phyloP scores from a whole-genome alignment of 53 echinoderm and acorn worm genomes.

The Crossaster papposus region DNA sequence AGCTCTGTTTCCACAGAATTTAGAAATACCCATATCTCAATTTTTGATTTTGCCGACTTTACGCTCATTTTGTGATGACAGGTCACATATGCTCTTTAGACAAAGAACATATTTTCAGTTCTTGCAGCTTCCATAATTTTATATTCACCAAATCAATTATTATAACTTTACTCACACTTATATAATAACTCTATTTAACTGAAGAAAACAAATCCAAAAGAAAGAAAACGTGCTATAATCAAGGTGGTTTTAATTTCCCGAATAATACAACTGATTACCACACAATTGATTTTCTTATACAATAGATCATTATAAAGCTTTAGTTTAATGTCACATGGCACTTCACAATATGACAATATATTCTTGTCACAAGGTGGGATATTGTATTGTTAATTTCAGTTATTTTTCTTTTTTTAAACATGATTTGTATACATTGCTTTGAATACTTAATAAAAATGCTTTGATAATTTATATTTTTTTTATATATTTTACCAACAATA shows the following conservation, averaged over 20 bases:
- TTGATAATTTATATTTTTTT: not conserved
- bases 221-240: not conserved
- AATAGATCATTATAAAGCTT: not conserved
- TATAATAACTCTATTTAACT: not conserved
- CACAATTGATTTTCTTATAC: not conserved
- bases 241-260: constrained; percentile 15
- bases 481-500: not conserved
- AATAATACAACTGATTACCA: not conserved
- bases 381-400: not conserved
- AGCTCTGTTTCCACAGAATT: too few relatives aligned
- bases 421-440: constrained; percentile 8
- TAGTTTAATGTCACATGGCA: not conserved
- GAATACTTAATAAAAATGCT: not conserved
- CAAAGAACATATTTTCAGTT: too few relatives aligned
- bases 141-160: too few relatives aligned
- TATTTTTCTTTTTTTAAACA: not conserved
- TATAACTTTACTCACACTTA: too few relatives aligned
- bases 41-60: too few relatives aligned
- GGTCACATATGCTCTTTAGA: not conserved
- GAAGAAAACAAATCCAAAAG: not conserved
- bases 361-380: not conserved
- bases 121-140: too few relatives aligned
- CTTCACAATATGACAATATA: not conserved
- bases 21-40: too few relatives aligned
- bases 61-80: too few relatives aligned